phyloP scores from a whole-genome alignment of 2,797 vertebrate genomes.

The Masticophis lateralis region DNA sequence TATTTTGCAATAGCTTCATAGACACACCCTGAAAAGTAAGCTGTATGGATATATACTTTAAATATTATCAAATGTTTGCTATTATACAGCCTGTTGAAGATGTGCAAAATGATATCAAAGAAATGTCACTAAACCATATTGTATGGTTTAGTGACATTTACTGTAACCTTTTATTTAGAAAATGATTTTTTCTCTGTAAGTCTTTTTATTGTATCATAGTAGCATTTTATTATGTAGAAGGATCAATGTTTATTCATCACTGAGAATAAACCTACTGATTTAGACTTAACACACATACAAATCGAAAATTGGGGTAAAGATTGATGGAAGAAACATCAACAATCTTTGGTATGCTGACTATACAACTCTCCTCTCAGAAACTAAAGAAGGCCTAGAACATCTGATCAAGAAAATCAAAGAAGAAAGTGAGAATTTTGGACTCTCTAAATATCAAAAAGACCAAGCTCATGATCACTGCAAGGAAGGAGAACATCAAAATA shows the following conservation, averaged over 20 bases:
- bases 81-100: constrained; percentile 20
- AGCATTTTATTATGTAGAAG: not conserved
- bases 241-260: not conserved
- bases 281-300: no score
- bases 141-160: no score
- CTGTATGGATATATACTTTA: constrained; percentile 23
- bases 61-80: constrained; percentile 15
- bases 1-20: constrained; percentile 47
- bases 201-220: not conserved
- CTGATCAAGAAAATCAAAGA: no score
- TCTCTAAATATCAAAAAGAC: no score
- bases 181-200: not conserved
- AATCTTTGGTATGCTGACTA: no score
- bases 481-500: no score
- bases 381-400: no score
- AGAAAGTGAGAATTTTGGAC: no score
- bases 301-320: no score
- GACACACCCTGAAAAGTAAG: constrained; percentile 43
- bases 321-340: no score
- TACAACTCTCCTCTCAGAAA: no score
- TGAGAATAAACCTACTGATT: not conserved
- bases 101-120: constrained; percentile 39
- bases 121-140: constrained; percentile 44
- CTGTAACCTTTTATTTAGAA: not conserved
- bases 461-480: no score